Conservation (phyloP, 2,113 vertebrate species). For the Mugil cephalus region DNA sequence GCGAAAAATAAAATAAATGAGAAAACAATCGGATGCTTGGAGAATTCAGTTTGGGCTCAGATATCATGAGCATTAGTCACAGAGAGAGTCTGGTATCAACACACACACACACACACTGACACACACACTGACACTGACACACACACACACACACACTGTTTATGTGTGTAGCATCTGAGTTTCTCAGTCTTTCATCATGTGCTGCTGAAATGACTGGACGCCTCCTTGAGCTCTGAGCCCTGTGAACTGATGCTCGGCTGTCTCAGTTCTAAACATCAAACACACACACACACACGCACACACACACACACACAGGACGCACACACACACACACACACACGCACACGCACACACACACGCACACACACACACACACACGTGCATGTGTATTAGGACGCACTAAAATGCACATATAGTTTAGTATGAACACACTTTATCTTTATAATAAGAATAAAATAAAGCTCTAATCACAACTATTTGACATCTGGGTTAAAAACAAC, state of each 20-base stretch:
- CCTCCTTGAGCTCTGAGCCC: slow-evolving; percentile 52
- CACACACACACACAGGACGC: slow-evolving; percentile 23
- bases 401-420: not conserved
- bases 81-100: slow-evolving; percentile 43
- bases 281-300: slow-evolving; percentile 30
- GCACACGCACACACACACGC: slow-evolving; percentile 4
- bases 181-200: slow-evolving; percentile 81
- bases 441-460: not conserved
- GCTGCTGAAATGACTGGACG: slow-evolving; percentile 63
- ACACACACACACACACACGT: too few relatives aligned
- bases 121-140: not conserved
- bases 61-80: slow-evolving; percentile 72
- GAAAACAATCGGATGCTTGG: slow-evolving; percentile 66
- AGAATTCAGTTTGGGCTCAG: slow-evolving; percentile 53
- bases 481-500: too few relatives aligned
- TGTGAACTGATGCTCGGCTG: slow-evolving; percentile 62
- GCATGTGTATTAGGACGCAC: too few relatives aligned
- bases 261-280: slow-evolving; percentile 58
- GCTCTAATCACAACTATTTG: too few relatives aligned
- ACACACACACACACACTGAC: slow-evolving; percentile 27
- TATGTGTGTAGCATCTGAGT: slow-evolving; percentile 46
- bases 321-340: slow-evolving; percentile 10
- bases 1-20: too few relatives aligned
- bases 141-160: too few relatives aligned
- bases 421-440: not conserved